Base-by-base conservation (phyloP, 1,140 invertebrate genomes). In the Panagrolaimus sp. region DNA sequence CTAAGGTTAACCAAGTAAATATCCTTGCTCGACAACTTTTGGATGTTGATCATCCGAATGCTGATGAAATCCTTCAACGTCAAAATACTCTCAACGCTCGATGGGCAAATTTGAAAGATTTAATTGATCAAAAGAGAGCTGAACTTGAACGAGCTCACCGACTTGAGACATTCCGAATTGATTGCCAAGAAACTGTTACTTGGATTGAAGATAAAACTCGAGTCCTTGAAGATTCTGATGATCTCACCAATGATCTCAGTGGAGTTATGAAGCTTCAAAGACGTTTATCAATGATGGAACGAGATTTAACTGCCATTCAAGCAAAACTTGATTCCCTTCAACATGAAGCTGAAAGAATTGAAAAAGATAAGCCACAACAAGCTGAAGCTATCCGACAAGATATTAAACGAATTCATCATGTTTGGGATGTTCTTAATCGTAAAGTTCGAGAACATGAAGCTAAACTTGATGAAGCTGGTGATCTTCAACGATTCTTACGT, bases 161-260 rank as follows among this genome's bases (percentile, higher is more conserved):
- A 24, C 90, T 98, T 15, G 96, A 98, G 86, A 98, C 94, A 43
- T 99, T 97, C 91, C 93, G 98, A 82, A 98, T 98, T 85, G 96
- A 99, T 85, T 97, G 94, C 83, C 90, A 94, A 75, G 96, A 99
- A 86, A 80, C 79, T 24, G 79, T 81, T 47, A 82, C 93, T 0
- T 99, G 96, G 96, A 99, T 99, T 83, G 93, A 97, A 86, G 96
- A 99, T 83, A 99, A 99, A 87, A 95, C 95, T 77, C 88, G 95
- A 76, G 92, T 98, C 74, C 87, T 99, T 58, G 82, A 84, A 58
- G 82, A 83, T 67, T 73, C 83, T 26, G 83, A 81, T 47, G 82
- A 83, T 58, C 71, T 83, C 14, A 81, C 82, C 43, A 80, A 77
- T 75, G 87, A 87, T 78, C 80, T 87, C 21, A 83, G 83, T 69